These are phyloP conservation scores for Opisthocomus hoazin DNA, from an alignment of 2,113 vertebrate genomes.

Conservation along the genomic window DNA sequence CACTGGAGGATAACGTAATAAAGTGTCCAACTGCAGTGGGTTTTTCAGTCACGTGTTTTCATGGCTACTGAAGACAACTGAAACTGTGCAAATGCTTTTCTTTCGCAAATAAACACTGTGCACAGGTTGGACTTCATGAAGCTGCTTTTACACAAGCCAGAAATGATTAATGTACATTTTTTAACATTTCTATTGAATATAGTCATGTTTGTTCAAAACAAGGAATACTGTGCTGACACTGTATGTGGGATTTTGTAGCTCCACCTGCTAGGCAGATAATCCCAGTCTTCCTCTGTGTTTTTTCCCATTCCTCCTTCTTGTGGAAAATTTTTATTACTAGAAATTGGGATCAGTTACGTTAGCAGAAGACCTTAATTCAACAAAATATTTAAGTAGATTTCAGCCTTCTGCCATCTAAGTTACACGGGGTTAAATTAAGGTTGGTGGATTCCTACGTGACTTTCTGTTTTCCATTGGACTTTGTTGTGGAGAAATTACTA, in stretches of 20 bases:
- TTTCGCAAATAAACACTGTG: background rate
- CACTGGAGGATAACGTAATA: background rate
- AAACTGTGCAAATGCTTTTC: background rate
- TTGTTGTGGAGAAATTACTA: background rate
- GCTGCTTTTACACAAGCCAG: background rate
- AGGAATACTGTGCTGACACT: background rate
- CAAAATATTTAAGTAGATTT: background rate
- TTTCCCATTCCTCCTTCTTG: background rate
- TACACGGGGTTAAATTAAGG: background rate
- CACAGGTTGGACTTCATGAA: background rate
- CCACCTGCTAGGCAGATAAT: background rate
- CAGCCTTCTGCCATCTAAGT: background rate
- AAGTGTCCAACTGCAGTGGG: background rate
- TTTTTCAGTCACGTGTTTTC: background rate
- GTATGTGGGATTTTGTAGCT: background rate
- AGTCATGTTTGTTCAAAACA: background rate
- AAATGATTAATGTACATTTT: background rate
- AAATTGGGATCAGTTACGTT: background rate
- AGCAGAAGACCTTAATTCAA: background rate
- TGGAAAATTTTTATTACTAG: background rate
- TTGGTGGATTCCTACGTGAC: background rate
- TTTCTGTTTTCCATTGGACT: background rate
- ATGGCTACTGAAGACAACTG: background rate
- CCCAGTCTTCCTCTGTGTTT: background rate
- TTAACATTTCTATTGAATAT: background rate